Evolutionary conservation across 2,888 invertebrate species (phyloP), one percentile per base, ranked within the genome.

Genomic region (Orgyia antiqua): DNA sequence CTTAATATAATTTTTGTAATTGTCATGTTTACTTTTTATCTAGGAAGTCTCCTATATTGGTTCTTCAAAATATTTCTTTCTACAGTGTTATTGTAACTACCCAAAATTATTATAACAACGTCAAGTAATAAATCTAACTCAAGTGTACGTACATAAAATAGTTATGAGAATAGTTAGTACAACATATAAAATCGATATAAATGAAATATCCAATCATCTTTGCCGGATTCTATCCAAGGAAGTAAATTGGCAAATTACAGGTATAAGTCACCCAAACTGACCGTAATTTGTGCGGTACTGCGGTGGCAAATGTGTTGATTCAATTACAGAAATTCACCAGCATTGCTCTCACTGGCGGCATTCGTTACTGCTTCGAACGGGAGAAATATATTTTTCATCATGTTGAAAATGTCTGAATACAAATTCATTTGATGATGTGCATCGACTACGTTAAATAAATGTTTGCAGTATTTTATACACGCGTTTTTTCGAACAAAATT

Each of bases 341-440:
- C 42, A 52, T 50, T 48, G 52, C 51, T 50, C 39, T n/a, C 8
- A 8, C 35, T 31, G 43, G 48, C 48, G 46, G 41, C 46, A 45
- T 60, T 30, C 50, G 51, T 59, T 55, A 61, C 44, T 46, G 43
- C 19, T 36, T 39, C 42, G 36, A 27, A 33, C 29, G 28, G 4
- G 38, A 28, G 33, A 50, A 51, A 39, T 56, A 45, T 32, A 59
- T 55, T 58, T 65, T 60, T 54, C 58, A 60, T 52, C 56, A 45
- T 51, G 23, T 55, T 50, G 39, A 40, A 47, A 45, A 49, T 45
- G 42, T 44, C 38, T 50, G 42, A 47, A 60, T 51, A 47, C 39
- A 48, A 58, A 53, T 55, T 36, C 36, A 17, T 19, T 25, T 9
- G 19, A 23, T 20, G 30, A 36, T 32, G 25, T 24, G 13, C 35